These are phyloP conservation scores for Pasiphila rectangulata DNA, from an alignment of 2,888 invertebrate genomes.

Conservation along the genomic window DNA sequence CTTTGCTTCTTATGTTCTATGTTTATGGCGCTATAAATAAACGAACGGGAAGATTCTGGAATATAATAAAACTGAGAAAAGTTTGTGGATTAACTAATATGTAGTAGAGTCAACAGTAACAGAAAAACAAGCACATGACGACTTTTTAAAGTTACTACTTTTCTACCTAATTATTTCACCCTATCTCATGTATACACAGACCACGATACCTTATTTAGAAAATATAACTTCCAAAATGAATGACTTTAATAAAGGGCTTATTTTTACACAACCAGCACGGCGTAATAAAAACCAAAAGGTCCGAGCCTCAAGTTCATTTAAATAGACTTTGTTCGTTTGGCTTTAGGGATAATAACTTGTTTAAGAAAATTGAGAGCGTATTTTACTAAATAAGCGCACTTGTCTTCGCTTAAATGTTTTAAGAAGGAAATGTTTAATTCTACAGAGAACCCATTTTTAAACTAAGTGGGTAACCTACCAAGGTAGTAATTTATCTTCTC, in stretches of 20 bases:
- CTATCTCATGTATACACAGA: no score
- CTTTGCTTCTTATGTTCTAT: no score
- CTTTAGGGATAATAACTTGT: background rate
- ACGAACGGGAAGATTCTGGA: no score
- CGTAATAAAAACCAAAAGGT: no score
- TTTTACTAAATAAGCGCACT: background rate
- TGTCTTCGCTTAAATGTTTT: background rate
- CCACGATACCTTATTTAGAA: slow-evolving; percentile 4
- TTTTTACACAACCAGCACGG: slow-evolving; percentile 2
- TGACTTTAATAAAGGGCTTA: background rate
- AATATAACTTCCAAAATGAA: slow-evolving; percentile 2
- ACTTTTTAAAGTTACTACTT: no score
- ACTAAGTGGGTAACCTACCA: background rate
- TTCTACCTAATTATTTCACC: no score
- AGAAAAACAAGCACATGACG: no score
- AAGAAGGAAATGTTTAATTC: background rate
- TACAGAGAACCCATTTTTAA: background rate
- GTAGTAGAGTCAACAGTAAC: no score
- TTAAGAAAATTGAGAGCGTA: background rate
- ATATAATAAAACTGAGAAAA: no score
- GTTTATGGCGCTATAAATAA: no score
- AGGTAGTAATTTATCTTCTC: background rate
- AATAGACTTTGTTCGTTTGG: slow-evolving; percentile 4
- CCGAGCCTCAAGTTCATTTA: background rate
- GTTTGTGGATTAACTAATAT: no score